Percentiles rank a stretch among this genome's conserved stretches.
These are phyloP conservation scores for Callitettix versicolor DNA, from an alignment of 1,140 invertebrate genomes.

Conservation along the genomic window DNA sequence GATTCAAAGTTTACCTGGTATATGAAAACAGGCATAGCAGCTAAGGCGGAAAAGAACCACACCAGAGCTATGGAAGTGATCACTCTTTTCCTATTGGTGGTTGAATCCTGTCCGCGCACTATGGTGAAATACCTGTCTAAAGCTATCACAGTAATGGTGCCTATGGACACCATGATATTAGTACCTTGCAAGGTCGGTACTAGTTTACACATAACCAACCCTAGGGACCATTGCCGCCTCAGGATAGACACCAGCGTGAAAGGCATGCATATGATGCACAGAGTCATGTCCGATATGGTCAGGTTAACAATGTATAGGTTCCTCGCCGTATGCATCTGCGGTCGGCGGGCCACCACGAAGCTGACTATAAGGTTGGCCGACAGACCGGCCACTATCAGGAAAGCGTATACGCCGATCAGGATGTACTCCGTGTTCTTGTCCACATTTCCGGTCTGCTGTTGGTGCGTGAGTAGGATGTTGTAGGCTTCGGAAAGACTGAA, in stretches of 20 bases:
- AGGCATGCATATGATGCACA: slow-evolving; percentile 47
- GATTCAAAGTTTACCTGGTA: slow-evolving; percentile 32
- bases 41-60: slow-evolving; percentile 40
- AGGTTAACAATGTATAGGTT: slow-evolving; percentile 53
- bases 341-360: slow-evolving; percentile 32
- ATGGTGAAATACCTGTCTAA: slow-evolving; percentile 38
- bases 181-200: slow-evolving; percentile 42
- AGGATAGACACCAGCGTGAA: slow-evolving; percentile 40
- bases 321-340: slow-evolving; percentile 42
- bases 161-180: slow-evolving; percentile 49
- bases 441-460: slow-evolving; percentile 18
- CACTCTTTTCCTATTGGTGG: slow-evolving; percentile 26
- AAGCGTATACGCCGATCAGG: slow-evolving; percentile 31
- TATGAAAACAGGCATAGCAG: slow-evolving; percentile 39
- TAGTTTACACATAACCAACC: slow-evolving; percentile 42
- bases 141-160: slow-evolving; percentile 48
- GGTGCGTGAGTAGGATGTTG: slow-evolving; percentile 22
- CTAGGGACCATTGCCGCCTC: slow-evolving; percentile 31
- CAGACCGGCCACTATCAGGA: slow-evolving; percentile 34
- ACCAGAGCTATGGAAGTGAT: slow-evolving; percentile 36
- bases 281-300: slow-evolving; percentile 43
- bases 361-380: slow-evolving; percentile 34
- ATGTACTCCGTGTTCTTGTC: slow-evolving; percentile 18
- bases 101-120: neutral
- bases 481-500: slow-evolving; percentile 26